These are phyloP conservation scores for Rhamphomyia laevipes DNA, from an alignment of 2,888 invertebrate genomes.

Conservation along the genomic window DNA sequence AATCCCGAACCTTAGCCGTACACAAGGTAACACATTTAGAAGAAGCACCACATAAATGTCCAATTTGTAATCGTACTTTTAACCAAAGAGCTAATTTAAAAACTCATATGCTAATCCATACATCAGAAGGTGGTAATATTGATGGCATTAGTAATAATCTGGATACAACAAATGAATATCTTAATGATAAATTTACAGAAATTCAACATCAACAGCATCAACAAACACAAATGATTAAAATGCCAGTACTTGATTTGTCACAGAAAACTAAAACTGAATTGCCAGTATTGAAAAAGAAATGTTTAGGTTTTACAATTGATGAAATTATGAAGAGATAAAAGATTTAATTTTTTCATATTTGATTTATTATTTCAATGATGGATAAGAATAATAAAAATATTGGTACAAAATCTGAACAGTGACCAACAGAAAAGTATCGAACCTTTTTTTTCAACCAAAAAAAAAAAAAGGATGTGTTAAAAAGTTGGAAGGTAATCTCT, in stretches of 20 bases:
- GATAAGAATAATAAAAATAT: too few relatives aligned
- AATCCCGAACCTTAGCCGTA: slow-evolving; percentile 88
- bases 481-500: too few relatives aligned
- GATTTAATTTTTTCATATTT: neutral
- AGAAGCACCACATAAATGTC: slow-evolving; percentile 87
- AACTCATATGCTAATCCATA: slow-evolving; percentile 78
- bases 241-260: slow-evolving; percentile 44
- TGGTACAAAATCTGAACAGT: too few relatives aligned
- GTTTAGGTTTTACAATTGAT: slow-evolving; percentile 72
- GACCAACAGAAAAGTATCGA: too few relatives aligned
- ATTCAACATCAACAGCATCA: slow-evolving; percentile 11
- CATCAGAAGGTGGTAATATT: slow-evolving; percentile 25
- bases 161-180: neutral
- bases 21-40: slow-evolving; percentile 91
- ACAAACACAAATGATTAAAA: slow-evolving; percentile 17
- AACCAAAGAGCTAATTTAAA: slow-evolving; percentile 88
- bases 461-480: too few relatives aligned
- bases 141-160: neutral
- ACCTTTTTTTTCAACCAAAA: too few relatives aligned
- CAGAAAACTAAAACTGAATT: slow-evolving; percentile 31
- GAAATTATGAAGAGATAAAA: slow-evolving; percentile 76
- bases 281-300: slow-evolving; percentile 35
- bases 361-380: too few relatives aligned
- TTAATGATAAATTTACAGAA: neutral
- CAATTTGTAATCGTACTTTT: slow-evolving; percentile 77